Percentiles rank a stretch among this genome's conserved stretches.
These are phyloP conservation scores for Pocillopora grandis DNA, from an alignment of 92 coral and sea anemone species.

Conservation along the genomic window DNA sequence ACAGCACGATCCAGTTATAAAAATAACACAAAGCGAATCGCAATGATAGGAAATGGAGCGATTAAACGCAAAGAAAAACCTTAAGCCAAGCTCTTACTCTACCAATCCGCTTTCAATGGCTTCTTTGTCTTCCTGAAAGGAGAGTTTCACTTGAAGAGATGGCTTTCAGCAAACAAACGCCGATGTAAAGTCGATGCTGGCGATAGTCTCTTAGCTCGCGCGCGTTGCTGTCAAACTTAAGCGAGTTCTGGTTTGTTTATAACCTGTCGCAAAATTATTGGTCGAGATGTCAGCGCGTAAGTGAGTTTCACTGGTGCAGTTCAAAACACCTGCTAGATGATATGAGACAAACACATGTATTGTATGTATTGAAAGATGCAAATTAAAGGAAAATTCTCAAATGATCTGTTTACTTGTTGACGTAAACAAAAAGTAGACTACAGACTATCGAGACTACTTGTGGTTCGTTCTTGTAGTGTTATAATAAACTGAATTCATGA, in stretches of 20 bases:
- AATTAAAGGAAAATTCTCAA: no score
- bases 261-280: constrained; percentile 44
- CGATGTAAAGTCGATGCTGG: background rate
- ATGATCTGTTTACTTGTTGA: no score
- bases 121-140: background rate
- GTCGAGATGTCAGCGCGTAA: constrained; percentile 16
- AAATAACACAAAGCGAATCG: constrained; percentile 17
- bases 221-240: constrained; percentile 21
- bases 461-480: no score
- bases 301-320: constrained; percentile 24
- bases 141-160: background rate
- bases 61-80: background rate
- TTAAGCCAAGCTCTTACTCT: constrained; percentile 1
- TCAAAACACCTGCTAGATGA: constrained; percentile 29
- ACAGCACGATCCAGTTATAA: constrained; percentile 13
- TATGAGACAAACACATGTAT: constrained; percentile 8
- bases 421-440: no score
- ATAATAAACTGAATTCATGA: no score
- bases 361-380: no score
- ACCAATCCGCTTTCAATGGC: background rate
- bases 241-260: constrained; percentile 41
- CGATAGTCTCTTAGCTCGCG: constrained; percentile 25
- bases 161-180: constrained; percentile 12
- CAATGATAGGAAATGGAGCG: background rate
- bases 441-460: no score